A percentile compares a stretch with the other conserved stretches of the same genome.
Evolutionary conservation across 2,888 invertebrate species (phyloP).

Genomic region (Kryphioiulus occultus): DNA sequence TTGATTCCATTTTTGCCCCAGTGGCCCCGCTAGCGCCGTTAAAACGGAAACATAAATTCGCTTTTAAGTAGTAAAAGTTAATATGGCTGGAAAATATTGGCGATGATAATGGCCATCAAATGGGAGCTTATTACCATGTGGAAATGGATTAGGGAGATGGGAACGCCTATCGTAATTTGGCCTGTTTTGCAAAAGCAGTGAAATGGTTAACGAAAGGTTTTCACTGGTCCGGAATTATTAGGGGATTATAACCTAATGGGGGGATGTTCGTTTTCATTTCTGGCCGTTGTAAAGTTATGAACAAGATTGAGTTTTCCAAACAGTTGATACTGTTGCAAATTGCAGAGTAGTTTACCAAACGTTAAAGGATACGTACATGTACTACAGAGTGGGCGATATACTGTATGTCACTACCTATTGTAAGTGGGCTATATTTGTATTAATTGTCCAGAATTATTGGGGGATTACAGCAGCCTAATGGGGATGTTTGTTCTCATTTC

Average conservation of each 20-base stretch:
- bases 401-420: too few relatives aligned
- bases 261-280: not conserved
- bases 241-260: not conserved
- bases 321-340: too few relatives aligned
- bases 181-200: not conserved
- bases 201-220: not conserved
- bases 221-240: not conserved
- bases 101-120: conserved; percentile 31
- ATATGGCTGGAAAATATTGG: conserved; percentile 11
- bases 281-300: too few relatives aligned
- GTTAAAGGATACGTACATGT: too few relatives aligned
- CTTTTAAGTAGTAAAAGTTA: conserved; percentile 14
- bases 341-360: too few relatives aligned
- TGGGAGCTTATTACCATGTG: not conserved
- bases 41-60: conserved; percentile 8
- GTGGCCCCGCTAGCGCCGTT: not conserved
- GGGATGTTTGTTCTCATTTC: not conserved
- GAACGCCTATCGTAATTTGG: not conserved
- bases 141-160: not conserved
- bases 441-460: not conserved
- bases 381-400: too few relatives aligned
- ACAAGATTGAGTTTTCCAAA: too few relatives aligned
- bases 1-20: conserved; percentile 19
- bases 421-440: too few relatives aligned
- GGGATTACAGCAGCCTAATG: not conserved